Evolutionary conservation across 2,888 invertebrate species (phyloP).

Genomic region (Camptogramma bilineatum): DNA sequence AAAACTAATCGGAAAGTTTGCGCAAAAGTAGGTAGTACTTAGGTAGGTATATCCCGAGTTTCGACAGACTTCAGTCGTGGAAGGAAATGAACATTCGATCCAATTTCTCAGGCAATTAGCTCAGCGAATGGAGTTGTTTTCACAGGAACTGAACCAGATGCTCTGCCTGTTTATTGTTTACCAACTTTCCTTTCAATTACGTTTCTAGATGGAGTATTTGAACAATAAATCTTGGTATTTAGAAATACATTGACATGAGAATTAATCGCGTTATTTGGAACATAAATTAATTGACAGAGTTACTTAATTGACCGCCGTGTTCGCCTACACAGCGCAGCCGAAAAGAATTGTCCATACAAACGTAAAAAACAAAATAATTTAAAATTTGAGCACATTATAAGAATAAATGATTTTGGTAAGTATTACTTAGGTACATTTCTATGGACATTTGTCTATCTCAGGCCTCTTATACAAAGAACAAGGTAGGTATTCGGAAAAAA

Average conservation of each 20-base stretch:
- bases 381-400: too few species aligned
- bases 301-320: too few species aligned
- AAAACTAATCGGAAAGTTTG: conserved; percentile 27
- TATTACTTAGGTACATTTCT: too few species aligned
- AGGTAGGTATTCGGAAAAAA: too few species aligned
- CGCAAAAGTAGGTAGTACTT: conserved; percentile 5
- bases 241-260: background rate
- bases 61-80: conserved; percentile 18
- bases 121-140: conserved; percentile 45
- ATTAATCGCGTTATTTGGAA: background rate
- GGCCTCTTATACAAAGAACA: too few species aligned
- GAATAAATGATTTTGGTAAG: too few species aligned
- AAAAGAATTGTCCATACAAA: too few species aligned
- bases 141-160: conserved; percentile 16
- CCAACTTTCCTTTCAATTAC: conserved; percentile 15
- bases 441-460: too few species aligned
- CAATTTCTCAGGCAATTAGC: conserved; percentile 50
- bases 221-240: conserved; percentile 1
- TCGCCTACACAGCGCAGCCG: too few species aligned
- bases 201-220: conserved; percentile 8
- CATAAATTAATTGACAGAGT: too few species aligned
- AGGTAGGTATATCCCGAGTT: conserved; percentile 16
- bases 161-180: conserved; percentile 18
- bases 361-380: too few species aligned
- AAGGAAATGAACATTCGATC: conserved; percentile 41